Base-by-base conservation (phyloP, 2,797 vertebrate genomes). In the Platyrinchus mystaceus region DNA sequence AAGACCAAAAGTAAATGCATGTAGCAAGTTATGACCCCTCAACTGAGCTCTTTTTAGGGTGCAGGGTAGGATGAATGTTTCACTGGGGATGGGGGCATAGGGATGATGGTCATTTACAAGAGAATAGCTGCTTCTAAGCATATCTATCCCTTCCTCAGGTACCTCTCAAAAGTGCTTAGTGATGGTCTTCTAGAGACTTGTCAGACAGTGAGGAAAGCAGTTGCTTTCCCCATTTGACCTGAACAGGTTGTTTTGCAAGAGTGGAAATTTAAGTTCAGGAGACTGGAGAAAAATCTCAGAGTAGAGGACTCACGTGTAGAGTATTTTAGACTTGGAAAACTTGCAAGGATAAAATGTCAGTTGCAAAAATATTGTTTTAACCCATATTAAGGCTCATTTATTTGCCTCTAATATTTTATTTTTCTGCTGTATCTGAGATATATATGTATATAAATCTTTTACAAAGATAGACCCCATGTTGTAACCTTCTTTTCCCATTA, bases 311-410 rank as follows among this genome's bases (percentile, higher is more conserved):
- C 39, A 6, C 21, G 55, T 63, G 36, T 30, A 50, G 69, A 84
- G 49, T 59, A 50, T 30, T 91, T 84, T n/a, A 59, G 66, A 86
- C 55, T 81, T 80, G 20, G 44, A 30, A 86, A 94, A 87, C 55
- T 94, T 95, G 82, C 92, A 94, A 96, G 79, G 93, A 94, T 96
- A 95, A 90, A 94, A 87, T 91, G 80, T 94, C 94, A 79, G 79
- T 27, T 75, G 87, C 7, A 53, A 55, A 90, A 77, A 24, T 87
- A 69, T 55, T 89, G 44, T 70, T 91, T 94, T 76, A 95, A 74
- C 56, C 21, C 8, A 39, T 50, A 62, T 69, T 81, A 93, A 93
- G 52, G 70, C 60, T 91, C 76, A 36, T 15, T 92, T 91, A 46
- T 92, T 91, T 76, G 73, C 67, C 59, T 88, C 47, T 59, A 63